A percentile compares a stretch with the other conserved stretches of the same genome.
Evolutionary conservation across 2,888 invertebrate genomes (phyloP).

Genomic region (Cremastinae sp.): DNA sequence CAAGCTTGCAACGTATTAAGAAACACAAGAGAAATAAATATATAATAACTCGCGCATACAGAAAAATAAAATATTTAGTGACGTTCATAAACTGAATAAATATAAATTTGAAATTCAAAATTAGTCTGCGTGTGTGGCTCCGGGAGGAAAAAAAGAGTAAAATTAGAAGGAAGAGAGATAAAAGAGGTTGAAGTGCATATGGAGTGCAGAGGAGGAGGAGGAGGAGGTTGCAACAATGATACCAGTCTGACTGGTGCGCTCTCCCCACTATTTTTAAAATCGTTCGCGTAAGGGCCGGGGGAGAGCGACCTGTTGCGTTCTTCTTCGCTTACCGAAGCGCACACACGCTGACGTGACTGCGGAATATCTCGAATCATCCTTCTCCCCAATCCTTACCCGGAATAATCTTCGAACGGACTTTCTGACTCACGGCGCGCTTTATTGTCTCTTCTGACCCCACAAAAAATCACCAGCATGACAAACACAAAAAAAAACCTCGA

Average conservation of each 20-base stretch:
- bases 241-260: slow-evolving; percentile 76
- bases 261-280: slow-evolving; percentile 66
- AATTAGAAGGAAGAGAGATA: not conserved
- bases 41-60: too few species aligned
- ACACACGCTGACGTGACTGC: slow-evolving; percentile 9
- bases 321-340: slow-evolving; percentile 2
- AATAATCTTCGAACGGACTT: too few species aligned
- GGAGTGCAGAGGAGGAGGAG: not conserved
- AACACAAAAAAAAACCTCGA: too few species aligned
- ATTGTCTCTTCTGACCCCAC: too few species aligned
- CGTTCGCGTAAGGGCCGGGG: slow-evolving; percentile 26
- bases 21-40: too few species aligned
- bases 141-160: not conserved
- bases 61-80: too few species aligned
- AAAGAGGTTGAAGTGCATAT: not conserved
- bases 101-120: too few species aligned
- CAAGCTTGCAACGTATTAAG: too few species aligned
- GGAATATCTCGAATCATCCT: not conserved
- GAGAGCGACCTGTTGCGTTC: slow-evolving; percentile 27
- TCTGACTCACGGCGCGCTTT: too few species aligned
- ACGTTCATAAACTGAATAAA: too few species aligned
- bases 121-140: slow-evolving; percentile 30
- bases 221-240: slow-evolving; percentile 72
- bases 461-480: too few species aligned
- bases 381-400: not conserved